Base-by-base conservation (phyloP, 2,888 invertebrate genomes). In the Lomographa bimaculata region DNA sequence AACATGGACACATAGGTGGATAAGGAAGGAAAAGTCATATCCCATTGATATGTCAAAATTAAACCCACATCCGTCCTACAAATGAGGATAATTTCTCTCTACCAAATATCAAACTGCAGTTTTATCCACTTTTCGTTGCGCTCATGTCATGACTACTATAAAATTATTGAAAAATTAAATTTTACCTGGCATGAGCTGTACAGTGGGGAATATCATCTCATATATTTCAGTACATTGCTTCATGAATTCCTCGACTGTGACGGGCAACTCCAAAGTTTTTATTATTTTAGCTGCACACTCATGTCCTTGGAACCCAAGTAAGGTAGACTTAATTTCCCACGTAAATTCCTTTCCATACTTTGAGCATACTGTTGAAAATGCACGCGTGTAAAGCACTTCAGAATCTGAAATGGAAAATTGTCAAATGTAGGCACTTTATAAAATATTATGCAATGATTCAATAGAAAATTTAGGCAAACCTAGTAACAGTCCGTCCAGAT, bases 341-440 rank as follows among this genome's bases (percentile, higher is more conserved):
- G 95, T 95, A 70, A 93, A 97, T 4, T 77, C 83, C 74, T 94
- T 94, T 0, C 92, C 94, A 81, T 93, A 96, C 40, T 89, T 89
- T 42, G 90, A 90, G 51, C 93, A 89, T 11, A 95, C 90, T 56
- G 80, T 89, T 68, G 94, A 91, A 59, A 92, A 93, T 2, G 93
- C 93, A 70, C 91, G 80, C 4, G 94, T 93, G 67, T 97, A 97
- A 7, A 95, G 78, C 7, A 71, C 77, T 79, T 97, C 97, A 16
- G 96, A 95, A 90, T 97, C 96, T 96, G 83, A 55, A 85, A 78
- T 25, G 16, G 28, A 38, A 30, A 34, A 10, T 14, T 7, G 26
- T 27, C 18, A 19, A 5, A 10, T 21, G 9, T 41, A 20, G 21
- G 7, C 19, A 20, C 21, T 14, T 24, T 8, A 1, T 4, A 5